Conservation (phyloP, 2,888 invertebrate genomes). For the Lithophane semibrunnea region DNA sequence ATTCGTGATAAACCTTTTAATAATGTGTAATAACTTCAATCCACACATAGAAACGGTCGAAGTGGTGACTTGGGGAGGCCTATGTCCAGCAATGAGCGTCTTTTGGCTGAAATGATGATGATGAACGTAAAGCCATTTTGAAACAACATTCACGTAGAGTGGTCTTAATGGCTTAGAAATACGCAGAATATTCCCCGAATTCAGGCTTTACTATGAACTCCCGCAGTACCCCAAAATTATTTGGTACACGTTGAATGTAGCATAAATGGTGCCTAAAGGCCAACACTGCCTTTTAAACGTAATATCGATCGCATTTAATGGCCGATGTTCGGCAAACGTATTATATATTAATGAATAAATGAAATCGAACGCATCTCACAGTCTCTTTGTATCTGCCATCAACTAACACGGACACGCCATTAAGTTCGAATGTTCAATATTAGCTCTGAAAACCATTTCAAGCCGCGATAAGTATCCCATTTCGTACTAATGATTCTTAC, state of each 20-base stretch:
- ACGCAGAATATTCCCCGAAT: background rate
- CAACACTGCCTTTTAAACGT: background rate
- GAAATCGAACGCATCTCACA: slow-evolving; percentile 15
- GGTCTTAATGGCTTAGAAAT: background rate
- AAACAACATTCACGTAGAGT: background rate
- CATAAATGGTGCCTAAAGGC: slow-evolving; percentile 5
- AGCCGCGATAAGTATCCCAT: slow-evolving; percentile 51
- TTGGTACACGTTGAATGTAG: background rate
- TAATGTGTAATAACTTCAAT: background rate
- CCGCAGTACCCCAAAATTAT: background rate
- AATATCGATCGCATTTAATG: slow-evolving; percentile 4
- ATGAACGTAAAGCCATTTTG: background rate
- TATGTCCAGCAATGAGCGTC: too few species aligned
- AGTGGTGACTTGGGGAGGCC: too few species aligned
- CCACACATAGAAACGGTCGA: too few species aligned
- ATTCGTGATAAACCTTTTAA: background rate
- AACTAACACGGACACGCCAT: slow-evolving; percentile 18
- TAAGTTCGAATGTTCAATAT: slow-evolving; percentile 48
- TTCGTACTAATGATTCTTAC: slow-evolving; percentile 53
- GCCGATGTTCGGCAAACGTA: slow-evolving; percentile 9
- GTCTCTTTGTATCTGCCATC: slow-evolving; percentile 31
- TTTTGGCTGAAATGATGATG: too few species aligned
- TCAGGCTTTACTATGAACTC: background rate
- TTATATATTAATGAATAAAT: slow-evolving; percentile 23
- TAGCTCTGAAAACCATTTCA: slow-evolving; percentile 45